A percentile compares a stretch with the other conserved stretches of the same genome.
These are phyloP conservation scores for Trichonephila clavata DNA, from an alignment of 1,140 invertebrate genomes.

Conservation along the genomic window DNA sequence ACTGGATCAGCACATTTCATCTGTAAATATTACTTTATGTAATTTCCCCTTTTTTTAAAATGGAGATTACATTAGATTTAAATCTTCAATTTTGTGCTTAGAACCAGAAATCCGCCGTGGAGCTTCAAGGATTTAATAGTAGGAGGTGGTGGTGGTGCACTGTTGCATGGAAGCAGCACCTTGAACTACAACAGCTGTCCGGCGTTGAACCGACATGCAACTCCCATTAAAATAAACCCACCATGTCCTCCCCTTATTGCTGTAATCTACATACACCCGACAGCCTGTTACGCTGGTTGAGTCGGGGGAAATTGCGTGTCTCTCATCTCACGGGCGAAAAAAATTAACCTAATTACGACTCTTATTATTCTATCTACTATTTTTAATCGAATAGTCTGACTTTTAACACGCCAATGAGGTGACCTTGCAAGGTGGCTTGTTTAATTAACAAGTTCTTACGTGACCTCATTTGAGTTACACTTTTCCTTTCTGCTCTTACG, in stretches of 20 bases:
- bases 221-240: constrained; percentile 15
- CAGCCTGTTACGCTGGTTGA: background rate
- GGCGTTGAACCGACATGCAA: background rate
- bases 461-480: background rate
- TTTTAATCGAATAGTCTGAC: constrained; percentile 8
- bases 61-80: background rate
- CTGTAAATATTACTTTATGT: background rate
- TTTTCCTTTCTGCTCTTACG: background rate
- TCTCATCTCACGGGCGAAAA: background rate
- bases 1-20: background rate
- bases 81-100: background rate
- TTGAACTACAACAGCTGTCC: background rate
- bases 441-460: background rate
- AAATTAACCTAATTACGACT: background rate
- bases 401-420: background rate
- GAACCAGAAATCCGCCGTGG: background rate
- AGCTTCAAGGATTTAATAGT: background rate
- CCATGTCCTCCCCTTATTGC: background rate
- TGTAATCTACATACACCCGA: background rate
- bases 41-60: background rate
- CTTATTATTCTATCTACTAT: background rate
- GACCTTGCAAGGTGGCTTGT: constrained; percentile 11
- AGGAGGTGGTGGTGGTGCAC: background rate
- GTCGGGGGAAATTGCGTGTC: background rate
- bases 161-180: background rate